Percentiles rank a stretch among this genome's conserved stretches.
These are phyloP conservation scores for Hippopotamyrus pictus DNA, from an alignment of 2,797 vertebrate genomes.

Conservation along the genomic window DNA sequence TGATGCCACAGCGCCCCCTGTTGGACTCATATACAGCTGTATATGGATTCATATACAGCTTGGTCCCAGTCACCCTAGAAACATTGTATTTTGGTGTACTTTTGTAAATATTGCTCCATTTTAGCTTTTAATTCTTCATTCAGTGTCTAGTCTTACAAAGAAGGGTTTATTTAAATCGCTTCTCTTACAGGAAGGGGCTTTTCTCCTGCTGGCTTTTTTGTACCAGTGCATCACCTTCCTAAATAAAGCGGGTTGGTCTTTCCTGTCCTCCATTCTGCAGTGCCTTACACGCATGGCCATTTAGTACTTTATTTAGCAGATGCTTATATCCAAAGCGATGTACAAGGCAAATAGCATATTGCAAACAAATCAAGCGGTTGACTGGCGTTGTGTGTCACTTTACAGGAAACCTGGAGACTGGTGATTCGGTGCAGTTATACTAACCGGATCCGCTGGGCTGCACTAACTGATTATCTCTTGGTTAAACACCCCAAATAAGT, in stretches of 20 bases:
- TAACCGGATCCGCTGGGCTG: too few species aligned
- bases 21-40: not conserved
- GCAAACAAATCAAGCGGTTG: not conserved
- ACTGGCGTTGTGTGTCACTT: not conserved
- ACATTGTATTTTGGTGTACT: constrained; percentile 23
- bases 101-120: constrained; percentile 24
- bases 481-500: not conserved
- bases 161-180: not conserved
- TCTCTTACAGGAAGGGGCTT: not conserved
- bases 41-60: not conserved
- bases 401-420: not conserved
- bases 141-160: not conserved
- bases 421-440: not conserved
- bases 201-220: constrained; percentile 25
- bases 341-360: not conserved
- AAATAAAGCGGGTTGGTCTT: constrained; percentile 22
- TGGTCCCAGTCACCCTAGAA: constrained; percentile 17
- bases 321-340: not conserved
- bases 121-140: constrained; percentile 18
- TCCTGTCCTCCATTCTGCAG: not conserved
- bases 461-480: not conserved
- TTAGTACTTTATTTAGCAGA: not conserved
- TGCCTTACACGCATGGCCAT: not conserved
- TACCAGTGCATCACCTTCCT: constrained; percentile 26
- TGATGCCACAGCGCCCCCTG: not conserved